phyloP scores from a whole-genome alignment of 1,140 invertebrate genomes.

The Wiebesia pumilae region DNA sequence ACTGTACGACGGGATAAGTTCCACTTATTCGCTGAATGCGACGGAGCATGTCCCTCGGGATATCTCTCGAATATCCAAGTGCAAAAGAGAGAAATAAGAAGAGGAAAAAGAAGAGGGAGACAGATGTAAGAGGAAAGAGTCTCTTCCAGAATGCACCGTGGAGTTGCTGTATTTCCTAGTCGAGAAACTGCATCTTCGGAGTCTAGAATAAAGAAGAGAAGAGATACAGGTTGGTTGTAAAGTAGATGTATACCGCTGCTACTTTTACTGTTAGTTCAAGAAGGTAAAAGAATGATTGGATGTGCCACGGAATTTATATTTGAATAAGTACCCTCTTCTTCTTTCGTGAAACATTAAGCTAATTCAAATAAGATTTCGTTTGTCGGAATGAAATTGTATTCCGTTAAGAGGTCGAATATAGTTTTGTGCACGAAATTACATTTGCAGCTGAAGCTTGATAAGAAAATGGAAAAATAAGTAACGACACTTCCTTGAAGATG shows the following conservation, averaged over 20 bases:
- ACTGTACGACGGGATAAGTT: constrained; percentile 61
- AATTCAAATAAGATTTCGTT: constrained; percentile 50
- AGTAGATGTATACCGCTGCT: constrained; percentile 33
- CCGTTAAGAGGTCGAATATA: constrained; percentile 19
- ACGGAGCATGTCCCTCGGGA: constrained; percentile 61
- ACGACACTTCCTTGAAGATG: neutral
- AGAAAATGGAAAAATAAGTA: constrained; percentile 33
- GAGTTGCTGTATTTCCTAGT: constrained; percentile 43
- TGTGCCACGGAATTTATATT: constrained; percentile 48
- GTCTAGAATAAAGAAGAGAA: constrained; percentile 30
- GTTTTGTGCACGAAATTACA: constrained; percentile 36
- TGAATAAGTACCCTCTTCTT: constrained; percentile 19
- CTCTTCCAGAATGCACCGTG: constrained; percentile 17
- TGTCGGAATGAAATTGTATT: constrained; percentile 42
- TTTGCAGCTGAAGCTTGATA: neutral
- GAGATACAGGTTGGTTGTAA: constrained; percentile 44
- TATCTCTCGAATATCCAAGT: constrained; percentile 49
- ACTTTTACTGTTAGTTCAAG: constrained; percentile 7
- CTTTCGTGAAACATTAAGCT: neutral
- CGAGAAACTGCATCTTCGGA: constrained; percentile 47
- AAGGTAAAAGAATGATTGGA: constrained; percentile 49
- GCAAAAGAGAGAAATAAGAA: neutral
- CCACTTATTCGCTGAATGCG: constrained; percentile 64
- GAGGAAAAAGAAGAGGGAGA: neutral
- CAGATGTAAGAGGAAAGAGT: neutral